phyloP scores from a whole-genome alignment of 2,113 vertebrate species.

The Corythoichthys haematopterus region DNA sequence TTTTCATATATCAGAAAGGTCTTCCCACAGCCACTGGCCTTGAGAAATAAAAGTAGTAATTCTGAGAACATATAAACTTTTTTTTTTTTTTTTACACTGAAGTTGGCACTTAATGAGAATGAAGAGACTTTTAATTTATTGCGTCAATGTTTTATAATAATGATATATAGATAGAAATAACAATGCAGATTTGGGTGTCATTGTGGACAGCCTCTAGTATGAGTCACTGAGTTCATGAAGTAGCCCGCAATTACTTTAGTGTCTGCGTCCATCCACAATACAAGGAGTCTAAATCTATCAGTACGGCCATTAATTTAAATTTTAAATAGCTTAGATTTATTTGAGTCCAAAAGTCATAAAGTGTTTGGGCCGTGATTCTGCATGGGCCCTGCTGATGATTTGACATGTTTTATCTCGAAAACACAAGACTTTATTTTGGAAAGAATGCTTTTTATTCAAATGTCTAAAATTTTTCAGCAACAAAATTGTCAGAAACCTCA shows the following conservation, averaged over 20 bases:
- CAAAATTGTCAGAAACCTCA: too few relatives aligned
- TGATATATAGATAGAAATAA: not conserved
- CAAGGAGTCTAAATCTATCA: not conserved
- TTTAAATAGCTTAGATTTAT: not conserved
- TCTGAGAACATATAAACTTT: not conserved
- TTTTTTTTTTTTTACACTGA: not conserved
- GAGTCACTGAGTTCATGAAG: not conserved
- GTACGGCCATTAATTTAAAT: not conserved
- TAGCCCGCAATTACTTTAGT: not conserved
- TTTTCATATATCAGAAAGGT: conserved; percentile 23
- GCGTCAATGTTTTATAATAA: not conserved
- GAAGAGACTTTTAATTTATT: not conserved
- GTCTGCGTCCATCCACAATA: not conserved
- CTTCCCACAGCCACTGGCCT: conserved; percentile 40
- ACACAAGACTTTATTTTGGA: not conserved
- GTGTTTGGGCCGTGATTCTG: not conserved
- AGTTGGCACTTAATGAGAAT: not conserved
- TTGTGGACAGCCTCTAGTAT: not conserved
- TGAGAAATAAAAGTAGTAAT: not conserved
- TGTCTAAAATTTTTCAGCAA: too few relatives aligned
- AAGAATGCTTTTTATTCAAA: too few relatives aligned
- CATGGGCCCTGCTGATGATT: not conserved
- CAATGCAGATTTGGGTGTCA: not conserved
- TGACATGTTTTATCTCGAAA: not conserved
- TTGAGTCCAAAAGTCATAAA: not conserved